Evolutionary conservation across 2,113 vertebrate species (phyloP).

Genomic region (Caracal caracal): DNA sequence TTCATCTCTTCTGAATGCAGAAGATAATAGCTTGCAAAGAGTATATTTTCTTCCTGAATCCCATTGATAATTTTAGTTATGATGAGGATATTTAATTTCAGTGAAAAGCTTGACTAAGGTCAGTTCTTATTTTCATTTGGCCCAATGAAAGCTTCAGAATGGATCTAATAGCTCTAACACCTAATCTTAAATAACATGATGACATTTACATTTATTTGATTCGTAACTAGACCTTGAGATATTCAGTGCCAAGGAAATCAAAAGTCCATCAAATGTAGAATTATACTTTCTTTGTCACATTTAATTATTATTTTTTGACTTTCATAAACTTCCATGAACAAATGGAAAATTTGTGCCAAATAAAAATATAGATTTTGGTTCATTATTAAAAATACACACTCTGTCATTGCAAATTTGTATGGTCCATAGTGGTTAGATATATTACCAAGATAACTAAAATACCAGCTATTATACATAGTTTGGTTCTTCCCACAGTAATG

Average conservation of each 20-base stretch:
- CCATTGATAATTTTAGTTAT: background rate
- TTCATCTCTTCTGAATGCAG: background rate
- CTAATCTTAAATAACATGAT: background rate
- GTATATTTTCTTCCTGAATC: background rate
- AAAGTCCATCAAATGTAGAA: background rate
- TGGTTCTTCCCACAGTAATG: background rate
- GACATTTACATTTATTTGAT: background rate
- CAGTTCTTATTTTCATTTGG: background rate
- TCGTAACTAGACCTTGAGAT: background rate
- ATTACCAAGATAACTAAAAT: background rate
- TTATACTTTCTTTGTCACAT: background rate
- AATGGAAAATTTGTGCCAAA: constrained; percentile 24
- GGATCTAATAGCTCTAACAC: background rate
- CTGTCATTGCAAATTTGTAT: background rate
- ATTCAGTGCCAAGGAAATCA: background rate
- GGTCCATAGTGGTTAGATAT: background rate
- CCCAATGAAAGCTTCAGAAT: background rate
- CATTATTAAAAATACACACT: background rate
- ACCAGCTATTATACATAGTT: background rate
- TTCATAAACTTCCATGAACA: background rate
- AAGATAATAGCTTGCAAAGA: background rate
- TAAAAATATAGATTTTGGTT: background rate
- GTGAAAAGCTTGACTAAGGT: background rate
- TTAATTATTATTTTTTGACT: background rate
- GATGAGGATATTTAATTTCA: background rate